Conservation (phyloP, 1,140 invertebrate species). For the Drosophila kurseongensis region DNA sequence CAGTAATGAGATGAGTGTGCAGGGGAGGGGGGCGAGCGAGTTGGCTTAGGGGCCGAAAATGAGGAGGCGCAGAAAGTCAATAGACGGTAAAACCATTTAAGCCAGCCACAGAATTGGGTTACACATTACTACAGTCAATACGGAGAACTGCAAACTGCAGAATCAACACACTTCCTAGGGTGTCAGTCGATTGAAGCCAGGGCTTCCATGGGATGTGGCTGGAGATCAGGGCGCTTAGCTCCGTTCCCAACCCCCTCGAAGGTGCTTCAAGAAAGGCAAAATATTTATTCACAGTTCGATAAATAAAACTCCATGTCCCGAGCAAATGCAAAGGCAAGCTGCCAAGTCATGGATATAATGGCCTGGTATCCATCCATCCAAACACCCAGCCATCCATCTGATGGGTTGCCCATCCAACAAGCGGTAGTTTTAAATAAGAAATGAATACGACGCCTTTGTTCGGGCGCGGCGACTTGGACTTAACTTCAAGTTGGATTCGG, state of each 20-base stretch:
- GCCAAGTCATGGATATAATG: constrained; percentile 43
- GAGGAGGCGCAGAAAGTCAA: constrained; percentile 69
- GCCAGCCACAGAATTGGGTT: constrained; percentile 70
- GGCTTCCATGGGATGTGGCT: constrained; percentile 12
- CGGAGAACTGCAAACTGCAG: constrained; percentile 59
- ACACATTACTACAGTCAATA: constrained; percentile 58
- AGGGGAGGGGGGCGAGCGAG: background rate
- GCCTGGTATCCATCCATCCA: constrained; percentile 38
- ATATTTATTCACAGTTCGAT: constrained; percentile 81
- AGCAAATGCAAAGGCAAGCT: constrained; percentile 14
- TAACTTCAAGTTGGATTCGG: constrained; percentile 34
- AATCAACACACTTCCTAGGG: constrained; percentile 58
- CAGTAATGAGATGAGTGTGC: constrained; percentile 54
- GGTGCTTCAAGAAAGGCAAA: constrained; percentile 60
- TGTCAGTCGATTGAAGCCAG: constrained; percentile 62
- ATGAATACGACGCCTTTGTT: constrained; percentile 69
- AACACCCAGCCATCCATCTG: constrained; percentile 35
- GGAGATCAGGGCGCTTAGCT: constrained; percentile 29
- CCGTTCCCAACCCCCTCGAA: constrained; percentile 8
- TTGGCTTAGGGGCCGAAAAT: constrained; percentile 26
- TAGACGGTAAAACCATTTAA: constrained; percentile 78
- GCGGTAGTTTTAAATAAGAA: constrained; percentile 75
- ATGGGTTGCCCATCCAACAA: constrained; percentile 13
- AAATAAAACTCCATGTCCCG: constrained; percentile 66
- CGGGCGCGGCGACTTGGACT: constrained; percentile 55